Base-by-base conservation (phyloP, 2,113 vertebrate species). In the Rissa tridactyla region DNA sequence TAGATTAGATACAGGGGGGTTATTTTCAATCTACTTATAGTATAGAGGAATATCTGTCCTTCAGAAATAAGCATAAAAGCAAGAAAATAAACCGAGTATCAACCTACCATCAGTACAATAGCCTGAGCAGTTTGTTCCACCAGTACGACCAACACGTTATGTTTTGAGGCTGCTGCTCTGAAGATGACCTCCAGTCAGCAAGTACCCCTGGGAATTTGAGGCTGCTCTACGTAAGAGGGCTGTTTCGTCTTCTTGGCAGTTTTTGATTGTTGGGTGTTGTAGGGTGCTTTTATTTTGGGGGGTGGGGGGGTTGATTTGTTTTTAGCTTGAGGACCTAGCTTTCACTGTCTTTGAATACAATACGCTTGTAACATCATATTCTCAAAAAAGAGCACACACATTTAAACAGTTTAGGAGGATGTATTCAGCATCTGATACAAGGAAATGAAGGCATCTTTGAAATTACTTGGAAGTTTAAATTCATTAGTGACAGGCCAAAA, bases 291-390 rank as follows among this genome's bases (percentile, higher is more conserved):
- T 60, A 23, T 29, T 71, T 55, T 5, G 0, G 7, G 42, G 14
- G 34, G 21, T 2, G 3, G 2, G 4, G 7, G 4, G 11, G 7
- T 7, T 40, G 11, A 7, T 70, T 60, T 36, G 4, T 4, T 86
- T 76, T 82, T 38, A 68, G 29, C 32, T 69, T 15, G 29, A 38
- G 49, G 19, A 51, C 12, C 15, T 21, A 34, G 25, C 25, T 47
- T 54, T 60, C 21, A 4, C 15, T 20, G 17, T 36, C 36, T 68
- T 61, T 38, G 30, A 68, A 61, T 60, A 52, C 26, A 66, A 79
- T 10, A 5, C 9, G 11, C 42, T 65, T 29, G 42, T 55, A 46
- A 68, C 9, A 46, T 11, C 32, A 7, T 17, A 8, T 40, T 79
- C 80, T 69, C 15, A 51, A 55, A 44, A 54, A 71, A 51, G 19